A percentile compares a stretch with the other conserved stretches of the same genome.
These are phyloP conservation scores for Laterallus jamaicensis DNA, from an alignment of 2,113 vertebrate genomes.

Conservation along the genomic window DNA sequence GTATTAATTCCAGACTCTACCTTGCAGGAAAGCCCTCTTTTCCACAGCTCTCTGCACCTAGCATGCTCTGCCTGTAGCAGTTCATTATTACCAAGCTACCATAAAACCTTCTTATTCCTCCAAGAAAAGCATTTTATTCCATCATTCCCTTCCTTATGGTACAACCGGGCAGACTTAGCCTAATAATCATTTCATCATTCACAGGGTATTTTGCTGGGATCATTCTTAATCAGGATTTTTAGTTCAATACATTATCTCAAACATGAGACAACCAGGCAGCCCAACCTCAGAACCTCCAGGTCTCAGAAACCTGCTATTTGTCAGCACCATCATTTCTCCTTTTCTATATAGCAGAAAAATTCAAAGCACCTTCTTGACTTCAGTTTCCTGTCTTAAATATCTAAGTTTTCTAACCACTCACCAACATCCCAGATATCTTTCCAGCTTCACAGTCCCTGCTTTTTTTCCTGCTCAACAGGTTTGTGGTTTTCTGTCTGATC, in stretches of 20 bases:
- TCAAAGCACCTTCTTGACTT: fast-evolving
- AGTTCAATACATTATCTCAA: background rate
- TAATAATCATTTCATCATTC: background rate
- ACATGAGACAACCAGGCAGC: background rate
- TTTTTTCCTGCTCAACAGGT: background rate
- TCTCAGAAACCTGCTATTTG: background rate
- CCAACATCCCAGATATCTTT: background rate
- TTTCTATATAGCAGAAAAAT: background rate
- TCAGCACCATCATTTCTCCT: background rate
- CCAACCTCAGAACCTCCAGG: background rate
- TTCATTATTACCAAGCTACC: background rate
- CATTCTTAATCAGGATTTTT: background rate
- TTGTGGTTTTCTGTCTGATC: background rate
- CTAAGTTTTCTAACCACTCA: background rate
- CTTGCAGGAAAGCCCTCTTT: background rate
- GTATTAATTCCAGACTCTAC: background rate
- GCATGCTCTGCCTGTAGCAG: background rate
- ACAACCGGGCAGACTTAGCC: background rate
- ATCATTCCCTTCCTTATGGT: background rate
- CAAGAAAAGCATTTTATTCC: background rate
- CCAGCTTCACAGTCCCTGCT: background rate
- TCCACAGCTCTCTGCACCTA: background rate
- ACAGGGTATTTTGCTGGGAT: background rate
- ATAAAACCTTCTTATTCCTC: background rate
- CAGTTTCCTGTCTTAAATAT: background rate